Conservation (phyloP, 2,113 vertebrate species). For the Platycercus adscitus region DNA sequence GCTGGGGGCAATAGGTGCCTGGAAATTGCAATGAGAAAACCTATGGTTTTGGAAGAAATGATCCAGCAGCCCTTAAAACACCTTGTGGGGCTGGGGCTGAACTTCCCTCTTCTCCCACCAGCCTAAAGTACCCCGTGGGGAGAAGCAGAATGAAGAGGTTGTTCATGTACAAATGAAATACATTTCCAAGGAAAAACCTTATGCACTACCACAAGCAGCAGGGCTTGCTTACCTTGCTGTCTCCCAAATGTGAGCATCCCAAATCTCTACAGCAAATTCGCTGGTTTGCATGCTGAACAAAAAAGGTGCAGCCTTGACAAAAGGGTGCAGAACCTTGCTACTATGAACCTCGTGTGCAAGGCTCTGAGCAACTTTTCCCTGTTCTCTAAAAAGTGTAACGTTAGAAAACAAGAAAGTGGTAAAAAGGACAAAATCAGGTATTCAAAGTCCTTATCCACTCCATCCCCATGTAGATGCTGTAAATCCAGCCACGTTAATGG, state of each 20-base stretch:
- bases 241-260: not conserved
- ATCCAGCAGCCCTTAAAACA: not conserved
- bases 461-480: accelerated
- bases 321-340: not conserved
- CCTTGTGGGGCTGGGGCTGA: not conserved
- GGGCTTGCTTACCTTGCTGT: not conserved
- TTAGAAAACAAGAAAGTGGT: not conserved
- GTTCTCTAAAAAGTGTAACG: accelerated
- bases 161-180: not conserved
- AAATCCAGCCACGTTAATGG: not conserved
- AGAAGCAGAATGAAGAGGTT: not conserved
- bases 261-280: not conserved
- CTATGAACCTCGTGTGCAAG: accelerated
- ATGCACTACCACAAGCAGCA: not conserved
- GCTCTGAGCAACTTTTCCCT: not conserved
- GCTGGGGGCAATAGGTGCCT: not conserved
- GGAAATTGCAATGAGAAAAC: not conserved
- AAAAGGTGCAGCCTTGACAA: not conserved
- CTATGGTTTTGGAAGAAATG: not conserved
- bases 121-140: not conserved
- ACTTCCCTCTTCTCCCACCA: not conserved
- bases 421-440: not conserved
- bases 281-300: not conserved
- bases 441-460: not conserved
- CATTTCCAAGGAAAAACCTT: not conserved